A percentile compares a stretch with the other conserved stretches of the same genome.
These are phyloP conservation scores for Ormyrus rosae DNA, from an alignment of 2,888 invertebrate genomes.

Conservation along the genomic window DNA sequence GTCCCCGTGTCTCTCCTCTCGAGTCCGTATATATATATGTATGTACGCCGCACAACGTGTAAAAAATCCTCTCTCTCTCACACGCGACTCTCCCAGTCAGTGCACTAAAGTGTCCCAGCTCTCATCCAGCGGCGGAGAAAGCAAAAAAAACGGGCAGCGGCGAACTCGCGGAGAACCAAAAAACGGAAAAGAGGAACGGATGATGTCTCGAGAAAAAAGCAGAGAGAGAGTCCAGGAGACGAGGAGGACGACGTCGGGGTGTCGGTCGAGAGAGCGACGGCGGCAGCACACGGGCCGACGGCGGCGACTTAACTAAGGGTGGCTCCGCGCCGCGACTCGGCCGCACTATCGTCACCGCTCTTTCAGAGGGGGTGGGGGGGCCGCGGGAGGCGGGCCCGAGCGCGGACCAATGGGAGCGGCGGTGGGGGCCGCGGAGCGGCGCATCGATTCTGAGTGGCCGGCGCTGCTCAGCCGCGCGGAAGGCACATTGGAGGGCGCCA, in stretches of 20 bases:
- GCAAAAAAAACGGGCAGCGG: no score
- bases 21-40: no score
- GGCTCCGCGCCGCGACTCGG: conserved; percentile 23
- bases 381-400: conserved; percentile 34
- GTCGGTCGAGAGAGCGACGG: neutral
- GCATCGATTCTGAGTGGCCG: conserved; percentile 76
- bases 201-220: no score
- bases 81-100: no score
- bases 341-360: conserved; percentile 35
- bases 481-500: conserved; percentile 74
- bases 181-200: no score
- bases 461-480: conserved; percentile 75
- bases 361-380: conserved; percentile 20
- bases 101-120: conserved; percentile 19
- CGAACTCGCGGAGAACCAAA: no score
- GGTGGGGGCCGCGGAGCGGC: conserved; percentile 62
- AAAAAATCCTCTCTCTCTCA: neutral
- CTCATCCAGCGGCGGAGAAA: no score
- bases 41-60: no score
- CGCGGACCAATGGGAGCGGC: conserved; percentile 24
- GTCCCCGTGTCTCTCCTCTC: neutral
- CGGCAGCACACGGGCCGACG: conserved; percentile 17
- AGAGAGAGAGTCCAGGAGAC: no score
- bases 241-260: no score
- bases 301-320: conserved; percentile 57